Evolutionary conservation across 2,888 invertebrate genomes (phyloP).

Genomic region (Caenorhabditis sulstoni): DNA sequence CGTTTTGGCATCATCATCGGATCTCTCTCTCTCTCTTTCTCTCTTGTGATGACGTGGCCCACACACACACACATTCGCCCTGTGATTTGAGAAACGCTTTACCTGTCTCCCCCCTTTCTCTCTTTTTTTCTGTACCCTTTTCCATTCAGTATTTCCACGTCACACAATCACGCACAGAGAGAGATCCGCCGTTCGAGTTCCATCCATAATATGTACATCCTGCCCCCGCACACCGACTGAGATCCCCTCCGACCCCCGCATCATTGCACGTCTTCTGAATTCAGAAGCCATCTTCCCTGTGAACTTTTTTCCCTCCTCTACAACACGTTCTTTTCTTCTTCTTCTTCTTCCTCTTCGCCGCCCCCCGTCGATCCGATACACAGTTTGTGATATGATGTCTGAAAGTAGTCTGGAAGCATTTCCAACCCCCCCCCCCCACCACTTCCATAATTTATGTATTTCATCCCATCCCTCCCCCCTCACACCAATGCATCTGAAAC

Average conservation of each 20-base stretch:
- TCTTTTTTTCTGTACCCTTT: neutral
- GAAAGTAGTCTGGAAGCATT: too few species aligned
- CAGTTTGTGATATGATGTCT: constrained; percentile 22
- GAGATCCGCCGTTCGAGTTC: constrained; percentile 33
- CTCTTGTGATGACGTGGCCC: constrained; percentile 53
- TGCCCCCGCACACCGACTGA: constrained; percentile 32
- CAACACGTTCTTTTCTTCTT: constrained; percentile 25
- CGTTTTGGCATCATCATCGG: constrained; percentile 13
- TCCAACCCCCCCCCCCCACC: too few species aligned
- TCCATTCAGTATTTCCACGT: constrained; percentile 27
- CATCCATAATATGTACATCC: constrained; percentile 50
- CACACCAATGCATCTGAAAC: too few species aligned
- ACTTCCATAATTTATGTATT: too few species aligned
- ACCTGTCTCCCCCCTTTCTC: too few species aligned
- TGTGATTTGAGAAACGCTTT: constrained; percentile 51
- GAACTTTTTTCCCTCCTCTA: neutral
- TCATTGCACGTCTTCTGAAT: neutral
- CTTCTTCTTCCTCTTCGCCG: constrained; percentile 24
- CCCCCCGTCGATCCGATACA: constrained; percentile 9
- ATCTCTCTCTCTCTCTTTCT: too few species aligned
- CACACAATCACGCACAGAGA: constrained; percentile 47
- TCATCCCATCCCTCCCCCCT: too few species aligned
- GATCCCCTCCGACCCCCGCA: constrained; percentile 50
- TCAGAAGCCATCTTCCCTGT: neutral
- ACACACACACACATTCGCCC: constrained; percentile 25